phyloP scores from a whole-genome alignment of 2,113 vertebrate species.

The Raja brachyura region DNA sequence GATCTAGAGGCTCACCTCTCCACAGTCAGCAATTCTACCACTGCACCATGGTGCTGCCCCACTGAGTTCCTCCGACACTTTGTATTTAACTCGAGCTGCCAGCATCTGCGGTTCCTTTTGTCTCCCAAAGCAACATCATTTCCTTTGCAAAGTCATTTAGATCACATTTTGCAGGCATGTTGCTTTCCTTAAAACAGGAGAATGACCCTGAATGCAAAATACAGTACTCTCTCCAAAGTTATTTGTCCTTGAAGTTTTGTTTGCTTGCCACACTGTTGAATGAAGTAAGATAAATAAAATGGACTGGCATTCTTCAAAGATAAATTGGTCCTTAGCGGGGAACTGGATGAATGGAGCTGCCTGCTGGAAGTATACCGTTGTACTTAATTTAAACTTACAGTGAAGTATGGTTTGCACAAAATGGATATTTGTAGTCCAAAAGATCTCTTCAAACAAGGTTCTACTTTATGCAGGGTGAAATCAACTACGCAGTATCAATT shows the following conservation, averaged over 20 bases:
- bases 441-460: too few species aligned
- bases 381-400: background rate
- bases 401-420: background rate
- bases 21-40: too few species aligned
- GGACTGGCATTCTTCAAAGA: background rate
- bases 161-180: background rate
- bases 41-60: too few species aligned
- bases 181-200: background rate
- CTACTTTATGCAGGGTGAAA: background rate
- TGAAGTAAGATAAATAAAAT: background rate
- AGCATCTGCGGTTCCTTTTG: too few species aligned
- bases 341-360: background rate
- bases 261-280: background rate
- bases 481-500: background rate
- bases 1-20: too few species aligned
- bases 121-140: background rate
- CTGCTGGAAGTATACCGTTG: background rate
- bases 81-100: too few species aligned
- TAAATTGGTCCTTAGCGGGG: background rate
- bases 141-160: background rate
- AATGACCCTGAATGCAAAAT: background rate
- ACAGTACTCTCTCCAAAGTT: background rate
- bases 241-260: background rate
- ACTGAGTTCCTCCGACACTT: too few species aligned
- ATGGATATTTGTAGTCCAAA: background rate